Evolutionary conservation across 53 echinoderm and acorn worm species (phyloP), one percentile per base, ranked within the genome.

Genomic region (Crossaster papposus): DNA sequence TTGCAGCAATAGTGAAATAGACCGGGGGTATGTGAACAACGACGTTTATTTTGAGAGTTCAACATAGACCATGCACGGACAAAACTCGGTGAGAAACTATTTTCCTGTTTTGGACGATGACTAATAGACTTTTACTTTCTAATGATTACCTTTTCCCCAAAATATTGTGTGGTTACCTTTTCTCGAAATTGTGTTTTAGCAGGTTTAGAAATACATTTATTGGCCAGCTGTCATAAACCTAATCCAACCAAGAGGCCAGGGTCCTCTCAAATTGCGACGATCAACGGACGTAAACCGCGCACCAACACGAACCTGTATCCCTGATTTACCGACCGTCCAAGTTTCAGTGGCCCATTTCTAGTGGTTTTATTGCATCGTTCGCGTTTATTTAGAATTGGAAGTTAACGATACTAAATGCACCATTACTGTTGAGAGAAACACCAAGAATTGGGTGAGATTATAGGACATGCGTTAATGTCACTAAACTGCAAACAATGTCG

Each of bases 371-470:
- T 36, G 76, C 76, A 28, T 36, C 36, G 6, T 36, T 78, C 51
- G 15, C 2, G 33, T 78, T 78, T 51, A 78, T 51, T 78, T 78
- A 51, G 51, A 78, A 78, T 51, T 28, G 26, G 78, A 78, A 50
- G 17, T 51, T 8, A 50, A 44, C n/a, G 51, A 24, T 50, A 34
- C n/a, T 78, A 51, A n/a, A 78, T 78, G 44, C 78, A 33, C 78
- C 78, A 78, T 78, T 78, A 78, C 78, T 15, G 78, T 78, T 78
- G 29, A 31, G 31, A 70, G 44, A 30, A 23, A 78, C 24, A 51
- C 12, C 52, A 73, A 73, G 50, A 44, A 51, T 51, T 23, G 78
- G 51, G 30, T 5, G 33, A 17, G 78, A 35, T 73, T 73, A 73
- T 73, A 73, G 20, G 17, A 51, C 51, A n/a, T 24, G 51, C 50